Evolutionary conservation across 2,797 vertebrate genomes (phyloP), one percentile per base, ranked within the genome.

Genomic region (Spheniscus humboldti): DNA sequence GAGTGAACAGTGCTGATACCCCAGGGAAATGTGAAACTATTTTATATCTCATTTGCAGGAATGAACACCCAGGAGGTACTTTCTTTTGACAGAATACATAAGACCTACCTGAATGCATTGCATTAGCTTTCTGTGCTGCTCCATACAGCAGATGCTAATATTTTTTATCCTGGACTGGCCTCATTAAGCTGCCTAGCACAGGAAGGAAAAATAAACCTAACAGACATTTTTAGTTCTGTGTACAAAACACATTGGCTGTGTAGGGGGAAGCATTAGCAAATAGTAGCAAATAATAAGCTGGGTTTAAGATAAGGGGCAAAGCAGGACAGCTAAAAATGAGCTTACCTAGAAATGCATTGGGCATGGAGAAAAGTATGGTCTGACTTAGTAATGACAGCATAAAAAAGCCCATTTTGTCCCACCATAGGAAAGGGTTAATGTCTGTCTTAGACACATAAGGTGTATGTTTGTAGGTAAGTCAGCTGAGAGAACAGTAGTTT

Each of bases 21-120:
- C 59, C 85, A 37, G 92, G 94, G 94, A 77, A 91, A 83, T 35
- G 76, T 27, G 84, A 78, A 86, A 71, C 57, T 87, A 45, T 94
- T 97, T 96, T 50, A 69, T 90, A 73, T 89, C 87, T 96, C 95
- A 93, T 96, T 92, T 96, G 83, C 92, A 79, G 90, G 72, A 92
- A 43, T 23, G 80, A 94, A 89, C 88, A 84, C 81, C 94, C 96
- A 84, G 95, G 92, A 95, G 95, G 92, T 50, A 33, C 56, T 91
- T 95, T 47, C 78, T 79, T 69, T 93, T 91, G 90, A 89, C 78
- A 89, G 79, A 90, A 92, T 37, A 74, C 77, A 78, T 71, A 94
- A 92, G 94, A 86, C 87, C 67, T 91, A 91, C 90, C 90, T 76
- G 88, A 93, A 56, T 75, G 76, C 43, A 35, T 53, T 77, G 86